phyloP scores from a whole-genome alignment of 1,140 invertebrate genomes.

The Listronotus bonariensis region DNA sequence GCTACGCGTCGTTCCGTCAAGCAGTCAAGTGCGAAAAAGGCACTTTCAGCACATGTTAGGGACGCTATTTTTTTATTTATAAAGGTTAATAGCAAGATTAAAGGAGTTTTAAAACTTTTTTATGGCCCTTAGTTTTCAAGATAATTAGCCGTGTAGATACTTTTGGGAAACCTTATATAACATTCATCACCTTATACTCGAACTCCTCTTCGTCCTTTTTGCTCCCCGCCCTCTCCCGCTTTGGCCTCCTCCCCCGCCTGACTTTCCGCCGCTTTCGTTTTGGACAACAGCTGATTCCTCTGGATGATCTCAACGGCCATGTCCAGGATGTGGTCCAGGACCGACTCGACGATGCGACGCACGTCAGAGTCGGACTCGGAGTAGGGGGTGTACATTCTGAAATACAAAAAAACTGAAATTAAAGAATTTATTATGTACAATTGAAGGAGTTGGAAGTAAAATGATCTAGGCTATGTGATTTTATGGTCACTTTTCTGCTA shows the following conservation, averaged over 20 bases:
- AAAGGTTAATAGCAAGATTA: too few relatives aligned
- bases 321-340: conserved; percentile 48
- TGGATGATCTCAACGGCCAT: conserved; percentile 47
- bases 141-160: not conserved
- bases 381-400: conserved; percentile 1
- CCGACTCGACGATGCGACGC: conserved; percentile 35
- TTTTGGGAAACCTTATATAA: not conserved
- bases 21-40: too few relatives aligned
- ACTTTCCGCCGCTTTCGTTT: conserved; percentile 8
- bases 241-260: not conserved
- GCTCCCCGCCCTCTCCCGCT: not conserved
- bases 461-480: too few relatives aligned
- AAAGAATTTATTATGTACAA: too few relatives aligned
- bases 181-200: conserved; percentile 12
- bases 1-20: too few relatives aligned
- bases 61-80: too few relatives aligned
- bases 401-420: conserved; percentile 1
- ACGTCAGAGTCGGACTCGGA: conserved; percentile 31
- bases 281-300: conserved; percentile 40
- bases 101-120: too few relatives aligned
- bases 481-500: too few relatives aligned
- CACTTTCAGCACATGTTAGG: too few relatives aligned
- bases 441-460: too few relatives aligned
- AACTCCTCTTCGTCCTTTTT: conserved; percentile 20
- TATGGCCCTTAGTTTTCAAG: not conserved